Percentiles rank a stretch among this genome's conserved stretches.
Conservation (phyloP, 2,113 vertebrate genomes). For the Strix aluco region DNA sequence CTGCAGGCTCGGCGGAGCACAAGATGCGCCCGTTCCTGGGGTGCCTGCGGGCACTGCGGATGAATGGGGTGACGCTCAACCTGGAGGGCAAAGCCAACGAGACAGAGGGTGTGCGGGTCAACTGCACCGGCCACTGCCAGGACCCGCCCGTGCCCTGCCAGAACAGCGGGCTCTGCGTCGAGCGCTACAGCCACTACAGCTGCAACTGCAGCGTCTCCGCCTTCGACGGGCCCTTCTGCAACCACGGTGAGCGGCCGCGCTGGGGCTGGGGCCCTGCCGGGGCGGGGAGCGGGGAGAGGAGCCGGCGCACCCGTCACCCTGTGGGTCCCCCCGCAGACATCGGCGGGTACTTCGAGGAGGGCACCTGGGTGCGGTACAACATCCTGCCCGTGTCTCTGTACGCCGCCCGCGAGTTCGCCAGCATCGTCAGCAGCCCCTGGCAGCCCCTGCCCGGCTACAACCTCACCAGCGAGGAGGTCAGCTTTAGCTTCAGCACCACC, state of each 20-base stretch:
- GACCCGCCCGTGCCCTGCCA: constrained; percentile 88
- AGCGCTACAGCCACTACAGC: constrained; percentile 90
- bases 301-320: neutral
- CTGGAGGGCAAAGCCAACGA: constrained; percentile 92
- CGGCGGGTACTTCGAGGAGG: constrained; percentile 89
- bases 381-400: constrained; percentile 86
- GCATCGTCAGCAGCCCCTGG: constrained; percentile 86
- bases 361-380: constrained; percentile 91
- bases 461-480: constrained; percentile 92
- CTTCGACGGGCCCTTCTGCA: constrained; percentile 94
- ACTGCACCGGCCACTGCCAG: constrained; percentile 91
- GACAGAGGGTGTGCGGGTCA: constrained; percentile 85
- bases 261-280: fast-evolving
- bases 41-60: constrained; percentile 88
- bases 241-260: constrained; percentile 79
- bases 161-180: constrained; percentile 91
- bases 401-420: constrained; percentile 86
- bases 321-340: constrained; percentile 76
- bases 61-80: constrained; percentile 93
- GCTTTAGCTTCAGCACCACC: constrained; percentile 95
- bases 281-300: neutral
- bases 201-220: constrained; percentile 95
- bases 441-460: constrained; percentile 88
- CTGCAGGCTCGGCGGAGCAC: constrained; percentile 87
- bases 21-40: constrained; percentile 90